Evolutionary conservation across 2,888 invertebrate species (phyloP), one percentile per base, ranked within the genome.

Genomic region (Drosophila sordidula): DNA sequence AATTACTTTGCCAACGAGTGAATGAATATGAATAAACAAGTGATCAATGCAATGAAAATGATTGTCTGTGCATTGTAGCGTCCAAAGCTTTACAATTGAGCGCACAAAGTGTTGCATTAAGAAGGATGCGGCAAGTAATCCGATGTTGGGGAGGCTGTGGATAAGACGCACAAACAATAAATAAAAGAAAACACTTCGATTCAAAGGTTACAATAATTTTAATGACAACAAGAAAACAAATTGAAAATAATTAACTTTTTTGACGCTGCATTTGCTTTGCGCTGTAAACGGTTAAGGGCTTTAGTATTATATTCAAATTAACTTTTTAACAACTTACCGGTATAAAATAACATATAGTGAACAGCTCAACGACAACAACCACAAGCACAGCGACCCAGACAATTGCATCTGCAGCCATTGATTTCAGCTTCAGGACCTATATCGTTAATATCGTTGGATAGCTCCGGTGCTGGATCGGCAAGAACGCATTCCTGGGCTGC

Each of bases 1-100:
- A 88, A 90, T 90, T 90, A 90, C 88, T 90, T 90, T 90, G 85
- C 89, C 83, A 90, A 90, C 91, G 90, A 90, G 82, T 89, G 91
- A 89, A 85, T 83, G 87, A 75, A 81, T 88, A 76, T 74, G 89
- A 86, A 90, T 90, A 90, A 90, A 90, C 90, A 90, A 89, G 85
- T 90, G 90, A 89, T 90, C 90, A 90, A 89, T 89, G 89, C 85
- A 78, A 76, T 82, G 84, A 85, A 83, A 86, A 86, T 85, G 85
- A 82, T 87, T 83, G 70, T 75, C 77, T 67, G 79, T 77, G 71
- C 82, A 70, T 73, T 80, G 73, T 69, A 75, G 70, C 86, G 68
- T 80, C 57, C 57, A 62, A 42, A 46, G 77, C 77, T 83, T 89
- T 67, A 87, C 87, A 89, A 87, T 81, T 78, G 87, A 87, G 69